A percentile compares a stretch with the other conserved stretches of the same genome.
phyloP scores from a whole-genome alignment of 2,113 vertebrate genomes.

The Rhinopithecus roxellana region DNA sequence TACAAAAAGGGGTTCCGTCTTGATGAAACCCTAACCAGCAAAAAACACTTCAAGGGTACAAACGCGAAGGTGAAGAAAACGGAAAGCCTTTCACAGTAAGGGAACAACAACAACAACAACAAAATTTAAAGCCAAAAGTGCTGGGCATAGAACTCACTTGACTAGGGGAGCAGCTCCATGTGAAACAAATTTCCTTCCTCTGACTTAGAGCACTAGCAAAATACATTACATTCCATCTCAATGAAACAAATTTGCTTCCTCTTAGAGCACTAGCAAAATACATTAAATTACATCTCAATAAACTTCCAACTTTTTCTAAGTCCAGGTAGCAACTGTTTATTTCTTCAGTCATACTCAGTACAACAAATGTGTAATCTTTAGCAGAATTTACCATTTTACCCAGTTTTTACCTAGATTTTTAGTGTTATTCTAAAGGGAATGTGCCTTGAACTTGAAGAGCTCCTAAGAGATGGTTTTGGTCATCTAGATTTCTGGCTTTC shows the following conservation, averaged over 20 bases:
- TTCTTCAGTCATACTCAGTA: conserved; percentile 24
- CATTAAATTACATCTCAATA: background rate
- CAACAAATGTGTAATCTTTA: background rate
- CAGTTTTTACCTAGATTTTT: background rate
- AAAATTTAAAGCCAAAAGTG: background rate
- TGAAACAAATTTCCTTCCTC: conserved; percentile 4
- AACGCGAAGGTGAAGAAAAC: background rate
- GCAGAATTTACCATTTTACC: background rate
- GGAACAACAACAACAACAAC: background rate
- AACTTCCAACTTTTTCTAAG: conserved; percentile 36
- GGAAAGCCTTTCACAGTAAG: background rate
- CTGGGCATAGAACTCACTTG: background rate
- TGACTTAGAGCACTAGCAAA: background rate
- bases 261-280: background rate
- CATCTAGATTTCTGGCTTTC: conserved; percentile 37
- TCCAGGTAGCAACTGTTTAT: background rate
- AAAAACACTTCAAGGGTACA: background rate
- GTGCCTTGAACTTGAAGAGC: background rate
- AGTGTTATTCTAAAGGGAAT: background rate
- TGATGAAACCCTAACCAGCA: background rate
- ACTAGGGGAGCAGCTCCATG: background rate
- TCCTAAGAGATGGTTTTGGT: background rate
- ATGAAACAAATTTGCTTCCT: background rate
- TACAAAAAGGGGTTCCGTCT: background rate
- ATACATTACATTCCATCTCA: background rate